Percentiles rank a stretch among this genome's conserved stretches.
These are phyloP conservation scores for Channa striata DNA, from an alignment of 2,797 vertebrate genomes.

Conservation along the genomic window DNA sequence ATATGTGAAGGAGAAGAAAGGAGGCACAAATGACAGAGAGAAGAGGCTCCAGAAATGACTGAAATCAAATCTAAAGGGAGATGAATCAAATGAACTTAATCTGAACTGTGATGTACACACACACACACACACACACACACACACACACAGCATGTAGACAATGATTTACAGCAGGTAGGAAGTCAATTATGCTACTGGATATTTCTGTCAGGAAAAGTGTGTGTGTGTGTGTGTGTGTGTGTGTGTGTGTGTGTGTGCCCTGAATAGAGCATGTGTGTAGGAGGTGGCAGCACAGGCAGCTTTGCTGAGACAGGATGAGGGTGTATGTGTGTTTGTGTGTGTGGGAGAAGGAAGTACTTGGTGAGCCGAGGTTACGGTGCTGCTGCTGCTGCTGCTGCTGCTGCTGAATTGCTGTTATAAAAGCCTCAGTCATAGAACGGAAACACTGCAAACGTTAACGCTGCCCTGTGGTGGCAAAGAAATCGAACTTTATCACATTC, in stretches of 20 bases:
- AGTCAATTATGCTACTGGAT: slow-evolving; percentile 62
- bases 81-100: slow-evolving; percentile 56
- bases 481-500: slow-evolving; percentile 15
- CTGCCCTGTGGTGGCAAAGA: slow-evolving; percentile 16
- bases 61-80: slow-evolving; percentile 35
- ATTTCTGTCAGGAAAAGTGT: slow-evolving; percentile 43
- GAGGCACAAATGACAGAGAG: slow-evolving; percentile 7
- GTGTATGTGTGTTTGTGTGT: slow-evolving; percentile 58
- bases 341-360: slow-evolving; percentile 67
- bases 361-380: slow-evolving; percentile 63
- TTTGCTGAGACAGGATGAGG: slow-evolving; percentile 64
- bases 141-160: slow-evolving; percentile 44
- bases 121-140: slow-evolving; percentile 7
- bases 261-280: slow-evolving; percentile 59
- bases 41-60: slow-evolving; percentile 32
- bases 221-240: slow-evolving; percentile 50
- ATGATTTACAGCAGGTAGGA: slow-evolving; percentile 64
- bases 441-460: slow-evolving; percentile 47
- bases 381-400: slow-evolving; percentile 34
- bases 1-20: slow-evolving; percentile 11
- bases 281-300: slow-evolving; percentile 67
- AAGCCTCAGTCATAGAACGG: slow-evolving; percentile 58
- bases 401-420: slow-evolving; percentile 56
- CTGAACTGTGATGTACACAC: slow-evolving; percentile 33
- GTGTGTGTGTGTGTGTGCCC: slow-evolving; percentile 30